Conservation (phyloP, 2,113 vertebrate genomes). For the Apodemus speciosus region DNA sequence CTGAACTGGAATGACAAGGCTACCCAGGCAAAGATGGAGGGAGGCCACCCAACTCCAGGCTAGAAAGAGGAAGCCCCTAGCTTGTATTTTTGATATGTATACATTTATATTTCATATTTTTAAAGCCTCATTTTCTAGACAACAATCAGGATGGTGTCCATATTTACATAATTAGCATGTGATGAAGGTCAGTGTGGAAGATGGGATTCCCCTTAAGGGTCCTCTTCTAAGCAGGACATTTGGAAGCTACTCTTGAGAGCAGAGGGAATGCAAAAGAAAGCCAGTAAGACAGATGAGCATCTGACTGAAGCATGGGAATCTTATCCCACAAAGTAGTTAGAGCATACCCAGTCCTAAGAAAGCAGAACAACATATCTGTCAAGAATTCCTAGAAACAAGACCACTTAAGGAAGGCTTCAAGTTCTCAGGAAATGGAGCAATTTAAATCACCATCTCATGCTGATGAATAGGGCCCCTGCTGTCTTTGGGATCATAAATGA, state of each 20-base stretch:
- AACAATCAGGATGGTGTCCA: not conserved
- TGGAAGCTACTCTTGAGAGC: not conserved
- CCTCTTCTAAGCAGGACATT: not conserved
- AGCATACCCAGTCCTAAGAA: not conserved
- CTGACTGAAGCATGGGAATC: not conserved
- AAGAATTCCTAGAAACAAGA: constrained; percentile 20
- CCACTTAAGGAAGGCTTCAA: not conserved
- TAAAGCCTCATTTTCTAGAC: not conserved
- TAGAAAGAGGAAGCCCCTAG: not conserved
- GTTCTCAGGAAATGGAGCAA: not conserved
- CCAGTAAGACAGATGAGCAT: not conserved
- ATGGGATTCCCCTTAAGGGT: not conserved
- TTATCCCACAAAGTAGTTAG: not conserved
- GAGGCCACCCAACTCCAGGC: not conserved
- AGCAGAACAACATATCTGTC: not conserved
- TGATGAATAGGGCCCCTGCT: no score
- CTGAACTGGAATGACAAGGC: not conserved
- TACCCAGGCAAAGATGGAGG: not conserved
- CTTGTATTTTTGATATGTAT: not conserved
- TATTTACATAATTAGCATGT: not conserved
- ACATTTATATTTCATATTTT: not conserved
- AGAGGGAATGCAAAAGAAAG: not conserved
- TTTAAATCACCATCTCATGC: not conserved
- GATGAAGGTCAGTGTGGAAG: not conserved
- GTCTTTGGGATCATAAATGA: no score